Conservation (phyloP, 1,140 invertebrate species). For the Amphibalanus amphitrite region DNA sequence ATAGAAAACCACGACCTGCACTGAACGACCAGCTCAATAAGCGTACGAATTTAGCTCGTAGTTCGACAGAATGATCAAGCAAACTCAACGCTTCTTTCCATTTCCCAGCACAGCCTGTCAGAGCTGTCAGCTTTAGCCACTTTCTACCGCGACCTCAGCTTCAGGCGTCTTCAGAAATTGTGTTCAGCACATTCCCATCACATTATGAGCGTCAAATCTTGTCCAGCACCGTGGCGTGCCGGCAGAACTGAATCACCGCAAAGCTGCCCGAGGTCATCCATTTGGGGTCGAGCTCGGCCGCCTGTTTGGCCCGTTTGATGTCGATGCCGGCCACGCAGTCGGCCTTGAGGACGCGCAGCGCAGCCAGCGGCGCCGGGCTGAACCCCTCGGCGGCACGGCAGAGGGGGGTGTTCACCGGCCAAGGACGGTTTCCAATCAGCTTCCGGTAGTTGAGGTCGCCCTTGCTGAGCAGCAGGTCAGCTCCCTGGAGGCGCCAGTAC, state of each 20-base stretch:
- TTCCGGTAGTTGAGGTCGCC: slow-evolving; percentile 95
- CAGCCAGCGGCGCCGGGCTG: slow-evolving; percentile 54
- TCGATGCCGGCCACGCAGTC: slow-evolving; percentile 76
- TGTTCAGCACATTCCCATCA: too few species aligned
- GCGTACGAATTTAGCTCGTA: too few species aligned
- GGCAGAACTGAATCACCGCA: background rate
- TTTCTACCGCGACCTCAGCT: too few species aligned
- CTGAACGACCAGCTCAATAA: too few species aligned
- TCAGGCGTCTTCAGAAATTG: too few species aligned
- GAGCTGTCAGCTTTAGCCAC: too few species aligned
- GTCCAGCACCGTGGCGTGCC: background rate
- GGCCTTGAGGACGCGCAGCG: slow-evolving; percentile 78
- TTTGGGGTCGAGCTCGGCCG: slow-evolving; percentile 32
- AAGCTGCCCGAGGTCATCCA: background rate
- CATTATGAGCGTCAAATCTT: too few species aligned
- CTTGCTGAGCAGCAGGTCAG: slow-evolving; percentile 73
- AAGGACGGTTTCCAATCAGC: slow-evolving; percentile 71
- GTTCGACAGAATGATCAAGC: too few species aligned
- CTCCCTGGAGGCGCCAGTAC: slow-evolving; percentile 47
- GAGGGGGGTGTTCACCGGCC: slow-evolving; percentile 52
- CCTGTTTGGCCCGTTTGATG: too few species aligned
- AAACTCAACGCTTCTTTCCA: too few species aligned
- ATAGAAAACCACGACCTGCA: too few species aligned
- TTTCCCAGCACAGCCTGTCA: too few species aligned
- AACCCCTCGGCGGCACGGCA: slow-evolving; percentile 57